Conservation (phyloP, 2,888 invertebrate species). For the Biston stratarius region DNA sequence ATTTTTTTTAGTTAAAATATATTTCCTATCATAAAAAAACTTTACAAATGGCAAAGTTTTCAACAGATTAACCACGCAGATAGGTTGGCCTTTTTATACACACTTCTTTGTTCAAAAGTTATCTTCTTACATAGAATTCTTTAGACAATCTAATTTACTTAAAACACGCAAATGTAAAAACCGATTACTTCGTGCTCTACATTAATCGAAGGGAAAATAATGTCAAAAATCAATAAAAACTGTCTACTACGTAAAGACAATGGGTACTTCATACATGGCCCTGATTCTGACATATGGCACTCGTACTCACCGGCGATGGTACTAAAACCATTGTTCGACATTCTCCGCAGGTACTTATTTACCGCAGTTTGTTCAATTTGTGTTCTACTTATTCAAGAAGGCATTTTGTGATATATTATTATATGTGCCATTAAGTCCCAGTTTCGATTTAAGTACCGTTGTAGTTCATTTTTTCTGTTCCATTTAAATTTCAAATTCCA, state of each 20-base stretch:
- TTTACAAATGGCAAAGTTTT: too few relatives aligned
- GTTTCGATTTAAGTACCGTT: background rate
- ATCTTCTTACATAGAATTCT: background rate
- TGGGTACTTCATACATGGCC: slow-evolving; percentile 34
- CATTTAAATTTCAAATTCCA: background rate
- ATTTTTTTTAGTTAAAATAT: too few relatives aligned
- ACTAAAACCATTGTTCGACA: slow-evolving; percentile 22
- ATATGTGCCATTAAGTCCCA: background rate
- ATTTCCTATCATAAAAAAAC: too few relatives aligned
- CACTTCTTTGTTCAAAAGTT: too few relatives aligned
- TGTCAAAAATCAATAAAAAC: slow-evolving; percentile 25
- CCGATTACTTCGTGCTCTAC: slow-evolving; percentile 13
- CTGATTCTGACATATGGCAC: slow-evolving; percentile 45
- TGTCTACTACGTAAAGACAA: slow-evolving; percentile 45
- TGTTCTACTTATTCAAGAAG: slow-evolving; percentile 1
- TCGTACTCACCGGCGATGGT: slow-evolving; percentile 37
- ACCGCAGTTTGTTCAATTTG: slow-evolving; percentile 18
- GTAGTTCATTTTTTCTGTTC: background rate
- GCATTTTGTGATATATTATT: slow-evolving; percentile 7
- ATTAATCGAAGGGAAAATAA: slow-evolving; percentile 15
- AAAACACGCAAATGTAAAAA: slow-evolving; percentile 20
- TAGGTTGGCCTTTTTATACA: too few relatives aligned
- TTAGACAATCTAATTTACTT: slow-evolving; percentile 1
- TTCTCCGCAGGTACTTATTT: slow-evolving; percentile 5
- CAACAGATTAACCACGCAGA: too few relatives aligned